phyloP scores from a whole-genome alignment of 2,888 invertebrate genomes.

The Amiota mariae region DNA sequence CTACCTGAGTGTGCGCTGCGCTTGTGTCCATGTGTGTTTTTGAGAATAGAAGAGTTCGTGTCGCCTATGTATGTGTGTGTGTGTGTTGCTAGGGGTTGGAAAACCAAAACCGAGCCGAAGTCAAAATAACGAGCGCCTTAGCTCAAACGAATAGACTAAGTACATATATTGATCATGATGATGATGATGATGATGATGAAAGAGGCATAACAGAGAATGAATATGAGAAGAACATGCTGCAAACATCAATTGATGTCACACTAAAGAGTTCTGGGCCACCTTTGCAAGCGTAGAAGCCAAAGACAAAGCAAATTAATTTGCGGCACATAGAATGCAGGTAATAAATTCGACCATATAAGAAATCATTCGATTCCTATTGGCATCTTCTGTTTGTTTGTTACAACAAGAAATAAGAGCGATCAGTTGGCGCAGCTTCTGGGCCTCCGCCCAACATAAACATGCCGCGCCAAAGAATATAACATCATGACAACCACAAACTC shows the following conservation, averaged over 20 bases:
- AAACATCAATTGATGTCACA: constrained; percentile 52
- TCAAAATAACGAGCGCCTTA: too few relatives aligned
- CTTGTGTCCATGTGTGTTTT: too few relatives aligned
- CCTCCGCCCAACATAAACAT: constrained; percentile 14
- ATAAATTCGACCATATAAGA: neutral
- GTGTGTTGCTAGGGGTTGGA: constrained; percentile 1
- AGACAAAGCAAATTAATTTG: neutral
- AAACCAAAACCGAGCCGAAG: neutral
- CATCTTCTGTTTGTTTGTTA: neutral
- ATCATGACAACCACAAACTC: neutral
- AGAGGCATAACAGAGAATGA: neutral
- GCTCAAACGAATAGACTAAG: too few relatives aligned
- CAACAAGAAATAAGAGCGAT: neutral
- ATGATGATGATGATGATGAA: neutral
- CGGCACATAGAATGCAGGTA: too few relatives aligned
- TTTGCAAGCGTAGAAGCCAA: neutral
- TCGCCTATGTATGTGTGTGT: too few relatives aligned
- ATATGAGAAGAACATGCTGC: constrained; percentile 19
- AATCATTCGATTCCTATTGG: neutral
- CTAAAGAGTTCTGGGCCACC: neutral
- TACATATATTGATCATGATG: neutral
- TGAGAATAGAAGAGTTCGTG: too few relatives aligned
- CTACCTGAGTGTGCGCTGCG: too few relatives aligned
- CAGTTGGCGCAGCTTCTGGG: neutral
- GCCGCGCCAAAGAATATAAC: neutral